Conservation (phyloP, 2,888 invertebrate species). For the Allolobophora icterica region DNA sequence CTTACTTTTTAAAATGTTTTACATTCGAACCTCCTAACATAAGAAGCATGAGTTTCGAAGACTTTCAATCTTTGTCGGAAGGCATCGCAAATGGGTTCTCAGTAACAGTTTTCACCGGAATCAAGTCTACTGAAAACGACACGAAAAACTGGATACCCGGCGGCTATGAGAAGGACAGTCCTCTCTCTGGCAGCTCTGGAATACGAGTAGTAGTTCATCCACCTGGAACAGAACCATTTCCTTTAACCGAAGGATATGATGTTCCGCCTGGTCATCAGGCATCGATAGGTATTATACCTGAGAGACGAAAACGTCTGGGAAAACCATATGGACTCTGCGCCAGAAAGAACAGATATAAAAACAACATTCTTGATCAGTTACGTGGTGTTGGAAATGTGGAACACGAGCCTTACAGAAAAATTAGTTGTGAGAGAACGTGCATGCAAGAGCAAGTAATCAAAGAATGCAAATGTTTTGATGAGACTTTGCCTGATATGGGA, state of each 20-base stretch:
- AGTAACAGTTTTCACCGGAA: conserved; percentile 4
- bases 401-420: too few relatives aligned
- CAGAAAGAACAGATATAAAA: too few relatives aligned
- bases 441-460: too few relatives aligned
- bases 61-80: neutral
- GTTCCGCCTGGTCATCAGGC: neutral
- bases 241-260: neutral
- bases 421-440: too few relatives aligned
- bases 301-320: neutral
- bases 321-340: neutral
- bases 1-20: neutral
- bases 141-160: neutral
- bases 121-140: neutral
- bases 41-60: neutral
- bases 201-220: neutral
- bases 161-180: neutral
- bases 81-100: neutral
- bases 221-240: neutral
- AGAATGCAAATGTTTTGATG: too few relatives aligned
- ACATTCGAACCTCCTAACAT: neutral
- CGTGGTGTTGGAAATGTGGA: too few relatives aligned
- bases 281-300: neutral
- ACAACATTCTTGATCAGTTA: too few relatives aligned
- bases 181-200: conserved; percentile 3
- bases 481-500: too few relatives aligned